Base-by-base conservation (phyloP, 2,113 vertebrate genomes). In the Tachuris rubrigastra region DNA sequence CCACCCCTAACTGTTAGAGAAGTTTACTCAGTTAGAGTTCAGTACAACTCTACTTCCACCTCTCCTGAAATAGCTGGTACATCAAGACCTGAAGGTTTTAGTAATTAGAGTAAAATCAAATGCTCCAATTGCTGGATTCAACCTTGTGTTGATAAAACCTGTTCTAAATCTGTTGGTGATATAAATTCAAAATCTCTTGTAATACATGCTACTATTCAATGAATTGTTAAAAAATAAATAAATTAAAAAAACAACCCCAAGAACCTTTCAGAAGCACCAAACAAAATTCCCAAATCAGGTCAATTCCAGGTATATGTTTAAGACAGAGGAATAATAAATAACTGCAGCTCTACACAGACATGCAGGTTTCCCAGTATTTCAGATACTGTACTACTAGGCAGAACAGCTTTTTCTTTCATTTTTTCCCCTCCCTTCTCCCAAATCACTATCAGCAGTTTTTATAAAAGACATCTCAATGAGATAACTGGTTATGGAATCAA, bases 401-500 rank as follows among this genome's bases (percentile, higher is more conserved):
- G 59, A 69, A 89, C 13, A 80, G 87, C n/a, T 84, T 82, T 56
- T 69, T 68, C 27, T 55, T 69, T 66, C 84, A 42, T 58, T 93
- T 84, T 23, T 24, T 25, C 42, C 44, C 60, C 69, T 71, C 72
- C 78, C 73, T 95, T 50, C 65, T 91, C 63, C 75, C 88, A 96
- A 87, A 88, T 93, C 84, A 96, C 67, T 87, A 93, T 93, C 90
- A 96, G 84, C 90, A 94, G 87, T 95, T 96, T 96, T 85, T 97
- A 93, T 87, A 97, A 96, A 92, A 97, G 81, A 97, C 76, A 95
- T 93, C 60, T 94, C 87, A 92, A 69, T 95, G 62, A 97, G 94
- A 95, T 96, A 90, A 96, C 95, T 96, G 86, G 85, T 85, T 95
- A 94, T 94, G 75, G 96, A 97, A 97, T 97, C 96, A 98, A 96